Evolutionary conservation across 2,797 vertebrate genomes (phyloP), one percentile per base, ranked within the genome.

Genomic region (Sternotherus odoratus): DNA sequence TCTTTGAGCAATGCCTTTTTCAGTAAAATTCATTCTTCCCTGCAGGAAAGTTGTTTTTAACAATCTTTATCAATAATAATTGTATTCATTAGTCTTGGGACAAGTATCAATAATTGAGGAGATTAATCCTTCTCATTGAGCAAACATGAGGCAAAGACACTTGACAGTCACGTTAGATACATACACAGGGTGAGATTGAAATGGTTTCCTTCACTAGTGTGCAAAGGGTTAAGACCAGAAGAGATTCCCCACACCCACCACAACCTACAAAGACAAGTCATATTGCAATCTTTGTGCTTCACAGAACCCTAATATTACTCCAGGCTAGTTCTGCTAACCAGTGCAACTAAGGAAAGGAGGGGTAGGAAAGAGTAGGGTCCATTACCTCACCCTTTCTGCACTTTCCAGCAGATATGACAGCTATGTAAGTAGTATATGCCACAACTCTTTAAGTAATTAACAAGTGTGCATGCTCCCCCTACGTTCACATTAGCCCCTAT

Each of bases 1-100:
- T 36, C 74, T 63, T 85, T 81, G 81, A 94, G 89, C 81, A 77
- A 79, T 5, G 82, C 1, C 1, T 91, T 93, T 89, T 90, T 53
- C 86, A 79, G 66, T 66, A 87, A 69, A 46, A 51, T 13, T n/a
- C 11, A 63, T 53, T 39, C 5, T 2, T 81, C 1, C n/a, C 6
- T 33, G 4, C 28, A 89, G 5, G 1, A 69, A 24, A 74, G 43
- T 23, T 23, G 77, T 60, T 94, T 15, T 91, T 85, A 91, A 82
- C 66, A 57, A 43, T 81, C 16, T 90, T 86, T 87, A 69, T 80
- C 39, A 80, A 75, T 75, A 80, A 13, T 74, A 94, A 77, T 63
- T 85, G 15, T 49, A 9, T 2, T 83, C 88, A 79, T 88, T 51
- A 89, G 30, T 4, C 77, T 13, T 83, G 48, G 30, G 85, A 93